Base-by-base conservation (phyloP, 2,113 vertebrate genomes). In the Equus przewalskii region DNA sequence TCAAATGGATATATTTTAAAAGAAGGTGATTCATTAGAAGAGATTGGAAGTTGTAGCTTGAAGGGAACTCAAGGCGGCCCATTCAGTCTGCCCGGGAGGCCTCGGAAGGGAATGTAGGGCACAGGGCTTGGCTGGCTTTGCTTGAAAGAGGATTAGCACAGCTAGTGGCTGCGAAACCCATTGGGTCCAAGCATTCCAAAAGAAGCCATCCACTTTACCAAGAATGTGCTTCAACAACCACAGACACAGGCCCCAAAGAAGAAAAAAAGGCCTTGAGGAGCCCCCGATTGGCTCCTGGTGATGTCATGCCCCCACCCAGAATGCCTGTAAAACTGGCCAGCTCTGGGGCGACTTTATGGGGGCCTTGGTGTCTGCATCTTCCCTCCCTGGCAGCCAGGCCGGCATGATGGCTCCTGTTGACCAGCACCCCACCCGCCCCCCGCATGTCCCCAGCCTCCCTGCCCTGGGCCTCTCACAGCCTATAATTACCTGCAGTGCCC, bases 401-500 rank as follows among this genome's bases (percentile, higher is more conserved):
- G 26, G 93, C 58, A 3, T 78, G 84, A 97, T 4, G 5, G 85
- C 91, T 98, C 93, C 97, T 86, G 49, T 54, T 18, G 0, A 18
- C 75, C 9, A 5, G 76, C 90, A 93, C 91, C 83, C 81, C 41
- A 13, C 79, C 95, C 51, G 3, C 69, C 70, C 79, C 88, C 41
- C 22, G 14, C 84, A 18, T 0, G 0, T 93, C 93, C 96, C 84
- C 85, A 26, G 93, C 51, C 75, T 97, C 84, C 70, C n/a, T 46
- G 75, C 80, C 58, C 89, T 36, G 82, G 83, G 91, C 94, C 83
- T 97, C 92, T 80, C 4, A 1, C 26, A 92, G 95, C 95, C 97
- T 98, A 5, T 98, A 98, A 98, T 97, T 98, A 98, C 58, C 87
- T 56, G 0, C 80, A 64, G 87, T 84, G 69, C 54, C 88, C 19